Evolutionary conservation across 2,888 invertebrate genomes (phyloP).

Genomic region (Hypomecis atomaria): DNA sequence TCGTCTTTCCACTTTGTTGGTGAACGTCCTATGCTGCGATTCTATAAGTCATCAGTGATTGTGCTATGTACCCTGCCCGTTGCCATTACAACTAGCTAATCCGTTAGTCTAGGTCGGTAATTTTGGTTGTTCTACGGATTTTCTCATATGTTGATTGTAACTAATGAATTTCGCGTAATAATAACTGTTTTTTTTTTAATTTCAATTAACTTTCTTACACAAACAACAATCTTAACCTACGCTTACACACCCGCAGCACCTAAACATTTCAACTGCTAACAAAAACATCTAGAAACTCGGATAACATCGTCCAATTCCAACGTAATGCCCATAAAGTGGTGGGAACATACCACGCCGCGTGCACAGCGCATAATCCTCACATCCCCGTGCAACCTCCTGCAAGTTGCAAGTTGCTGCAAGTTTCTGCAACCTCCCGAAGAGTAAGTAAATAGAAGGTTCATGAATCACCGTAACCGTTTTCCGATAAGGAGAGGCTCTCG

Average conservation of each 20-base stretch:
- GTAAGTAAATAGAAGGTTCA: slow-evolving; percentile 72
- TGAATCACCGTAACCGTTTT: slow-evolving; percentile 80
- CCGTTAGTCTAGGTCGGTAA: too few relatives aligned
- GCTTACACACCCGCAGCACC: neutral
- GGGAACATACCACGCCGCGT: slow-evolving; percentile 14
- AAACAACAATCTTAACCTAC: neutral
- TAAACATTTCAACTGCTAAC: slow-evolving; percentile 11
- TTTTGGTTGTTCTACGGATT: too few relatives aligned
- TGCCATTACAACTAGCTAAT: too few relatives aligned
- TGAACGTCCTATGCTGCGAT: too few relatives aligned
- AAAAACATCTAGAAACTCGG: slow-evolving; percentile 3
- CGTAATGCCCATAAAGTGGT: slow-evolving; percentile 20
- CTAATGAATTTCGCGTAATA: too few relatives aligned
- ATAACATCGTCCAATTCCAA: slow-evolving; percentile 18
- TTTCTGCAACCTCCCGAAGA: slow-evolving; percentile 36
- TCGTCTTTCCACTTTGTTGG: too few relatives aligned
- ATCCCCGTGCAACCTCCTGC: slow-evolving; percentile 47
- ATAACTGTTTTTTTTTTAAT: too few relatives aligned
- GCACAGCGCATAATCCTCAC: slow-evolving; percentile 34
- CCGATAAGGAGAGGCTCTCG: slow-evolving; percentile 71
- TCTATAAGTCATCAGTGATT: too few relatives aligned
- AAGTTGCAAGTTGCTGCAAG: too few relatives aligned
- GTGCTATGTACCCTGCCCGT: too few relatives aligned
- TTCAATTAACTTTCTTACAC: neutral
- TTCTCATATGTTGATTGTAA: too few relatives aligned